Evolutionary conservation across 2,888 invertebrate species (phyloP).

Genomic region (Myopa testacea): DNA sequence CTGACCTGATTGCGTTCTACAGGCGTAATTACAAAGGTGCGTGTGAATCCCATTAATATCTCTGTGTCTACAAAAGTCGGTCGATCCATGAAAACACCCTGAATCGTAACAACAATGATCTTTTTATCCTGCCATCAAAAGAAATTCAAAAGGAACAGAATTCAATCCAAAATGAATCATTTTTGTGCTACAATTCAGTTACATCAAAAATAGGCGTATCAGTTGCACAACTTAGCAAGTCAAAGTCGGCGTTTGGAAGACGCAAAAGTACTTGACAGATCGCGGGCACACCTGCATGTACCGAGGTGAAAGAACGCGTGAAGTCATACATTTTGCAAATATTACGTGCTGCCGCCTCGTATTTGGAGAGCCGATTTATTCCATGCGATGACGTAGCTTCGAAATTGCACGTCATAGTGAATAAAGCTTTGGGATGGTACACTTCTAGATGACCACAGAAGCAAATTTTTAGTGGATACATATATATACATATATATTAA

Average conservation of each 20-base stretch:
- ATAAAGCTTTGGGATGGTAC: slow-evolving; percentile 55
- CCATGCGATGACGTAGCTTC: slow-evolving; percentile 48
- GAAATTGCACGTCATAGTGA: slow-evolving; percentile 60
- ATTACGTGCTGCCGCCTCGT: slow-evolving; percentile 56
- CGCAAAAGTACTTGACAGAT: slow-evolving; percentile 56
- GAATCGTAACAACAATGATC: slow-evolving; percentile 50
- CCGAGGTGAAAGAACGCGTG: slow-evolving; percentile 50
- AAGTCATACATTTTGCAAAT: slow-evolving; percentile 53
- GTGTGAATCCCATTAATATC: slow-evolving; percentile 51
- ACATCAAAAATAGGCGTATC: slow-evolving; percentile 52
- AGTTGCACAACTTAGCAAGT: slow-evolving; percentile 56
- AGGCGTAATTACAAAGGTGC: slow-evolving; percentile 52
- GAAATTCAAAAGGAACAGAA: slow-evolving; percentile 2
- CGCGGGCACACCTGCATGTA: slow-evolving; percentile 55
- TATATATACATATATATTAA: background rate
- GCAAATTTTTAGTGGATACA: background rate
- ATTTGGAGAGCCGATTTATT: slow-evolving; percentile 56
- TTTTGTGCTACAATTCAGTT: slow-evolving; percentile 21
- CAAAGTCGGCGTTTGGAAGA: slow-evolving; percentile 57
- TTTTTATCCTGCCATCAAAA: slow-evolving; percentile 19
- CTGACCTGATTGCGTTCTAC: slow-evolving; percentile 48
- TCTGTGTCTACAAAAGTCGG: slow-evolving; percentile 52
- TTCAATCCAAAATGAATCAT: background rate
- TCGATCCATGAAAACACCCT: slow-evolving; percentile 51
- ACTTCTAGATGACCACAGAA: slow-evolving; percentile 39